phyloP scores from a whole-genome alignment of 2,797 vertebrate species.

The Notamacropus eugenii region DNA sequence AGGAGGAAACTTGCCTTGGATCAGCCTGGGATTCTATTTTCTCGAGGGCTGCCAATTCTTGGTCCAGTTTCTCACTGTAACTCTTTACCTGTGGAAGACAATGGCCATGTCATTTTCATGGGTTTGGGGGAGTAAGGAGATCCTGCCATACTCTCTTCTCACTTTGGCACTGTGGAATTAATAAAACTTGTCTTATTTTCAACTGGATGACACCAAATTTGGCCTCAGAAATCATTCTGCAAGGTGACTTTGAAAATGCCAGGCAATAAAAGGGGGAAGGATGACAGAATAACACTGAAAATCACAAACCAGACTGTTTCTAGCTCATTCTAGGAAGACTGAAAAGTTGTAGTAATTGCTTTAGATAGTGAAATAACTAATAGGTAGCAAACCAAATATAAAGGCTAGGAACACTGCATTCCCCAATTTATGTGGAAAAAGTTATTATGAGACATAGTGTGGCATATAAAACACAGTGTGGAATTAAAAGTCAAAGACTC shows the following conservation, averaged over 20 bases:
- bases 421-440: neutral
- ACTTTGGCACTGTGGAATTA: neutral
- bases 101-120: neutral
- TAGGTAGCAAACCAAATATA: neutral
- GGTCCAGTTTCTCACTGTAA: slow-evolving; percentile 87
- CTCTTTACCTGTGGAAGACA: slow-evolving; percentile 86
- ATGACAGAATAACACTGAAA: neutral
- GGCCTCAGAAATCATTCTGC: neutral
- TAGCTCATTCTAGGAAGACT: neutral
- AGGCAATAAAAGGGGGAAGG: neutral
- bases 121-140: neutral
- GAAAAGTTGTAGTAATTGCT: neutral
- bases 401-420: neutral
- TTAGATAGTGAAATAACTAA: neutral
- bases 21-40: slow-evolving; percentile 92
- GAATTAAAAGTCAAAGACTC: neutral
- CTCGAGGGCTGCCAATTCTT: slow-evolving; percentile 89
- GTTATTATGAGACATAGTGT: neutral
- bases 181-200: neutral
- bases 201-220: neutral
- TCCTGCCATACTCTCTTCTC: accelerated
- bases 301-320: neutral
- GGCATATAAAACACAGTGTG: neutral
- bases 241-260: neutral
- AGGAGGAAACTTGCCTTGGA: slow-evolving; percentile 84